Evolutionary conservation across 2,888 invertebrate genomes (phyloP), one percentile per base, ranked within the genome.

Genomic region (Alloscopus bannaensis): DNA sequence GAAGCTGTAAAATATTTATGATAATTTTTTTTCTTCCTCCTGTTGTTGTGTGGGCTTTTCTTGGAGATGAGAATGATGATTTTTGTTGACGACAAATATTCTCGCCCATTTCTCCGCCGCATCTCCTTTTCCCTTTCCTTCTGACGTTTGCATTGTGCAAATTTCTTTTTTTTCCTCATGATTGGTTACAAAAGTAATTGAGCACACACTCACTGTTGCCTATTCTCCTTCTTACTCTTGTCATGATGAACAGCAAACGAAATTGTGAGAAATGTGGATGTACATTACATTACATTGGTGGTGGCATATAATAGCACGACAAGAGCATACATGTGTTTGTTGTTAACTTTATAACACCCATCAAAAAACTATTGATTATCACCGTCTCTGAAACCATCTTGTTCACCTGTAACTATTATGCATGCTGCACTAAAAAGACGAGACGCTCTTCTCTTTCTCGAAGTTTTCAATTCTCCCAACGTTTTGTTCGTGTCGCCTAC

Each of bases 11-110:
- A 64, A 28, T 29, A 26, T 8, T 3, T 57, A 31, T 28, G 29
- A n/a, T 24, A 8, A 24, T 52, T 52, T 29, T 50, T 47, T 47
- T 36, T 52, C 42, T 28, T 59, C 52, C 1, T 4, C 6, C 36
- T 65, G 18, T 22, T 55, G 52, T 55, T 40, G 72, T 72, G 72
- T 72, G 72, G 72, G 72, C 18, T 64, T 64, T 72, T 72, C 64
- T 72, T 72, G 47, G 71, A 68, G n/a, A 40, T 31, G 13, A 47
- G n/a, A n/a, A n/a, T n/a, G n/a, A n/a, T n/a, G n/a, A 52, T 52
- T 52, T 22, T 22, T 24, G 55, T 68, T 68, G 68, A 68, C 68
- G 70, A 57, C 42, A 69, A 36, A 22, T 16, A 45, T 42, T 40
- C 40, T 65, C 22, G 47, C 29, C 13, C 22, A 65, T n/a, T n/a